These are phyloP conservation scores for Mionectes olivaceus DNA, from an alignment of 2,797 vertebrate genomes.

Conservation along the genomic window DNA sequence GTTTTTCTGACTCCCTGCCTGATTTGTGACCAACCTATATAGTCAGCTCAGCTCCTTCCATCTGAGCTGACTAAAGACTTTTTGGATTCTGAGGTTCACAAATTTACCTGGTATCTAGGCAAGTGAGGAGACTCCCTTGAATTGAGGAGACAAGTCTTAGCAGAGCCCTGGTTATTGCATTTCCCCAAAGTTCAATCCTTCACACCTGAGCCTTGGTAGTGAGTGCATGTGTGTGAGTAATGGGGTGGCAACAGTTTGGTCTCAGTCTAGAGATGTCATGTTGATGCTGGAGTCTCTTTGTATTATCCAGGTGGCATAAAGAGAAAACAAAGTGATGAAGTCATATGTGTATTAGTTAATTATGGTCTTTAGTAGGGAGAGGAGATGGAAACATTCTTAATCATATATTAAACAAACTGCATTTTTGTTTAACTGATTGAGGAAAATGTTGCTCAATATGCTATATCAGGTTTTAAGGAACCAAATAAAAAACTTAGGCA, in stretches of 20 bases:
- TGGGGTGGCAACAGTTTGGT: neutral
- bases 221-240: neutral
- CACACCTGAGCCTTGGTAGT: neutral
- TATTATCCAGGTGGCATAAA: neutral
- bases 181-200: neutral
- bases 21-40: neutral
- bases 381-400: neutral
- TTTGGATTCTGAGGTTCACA: neutral
- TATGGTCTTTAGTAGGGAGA: neutral
- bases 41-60: neutral
- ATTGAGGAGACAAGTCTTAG: neutral
- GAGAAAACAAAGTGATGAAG: neutral
- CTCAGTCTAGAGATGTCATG: neutral
- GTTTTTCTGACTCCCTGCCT: neutral
- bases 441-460: slow-evolving; percentile 6
- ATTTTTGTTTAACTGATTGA: neutral
- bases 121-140: neutral
- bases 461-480: neutral
- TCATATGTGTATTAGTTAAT: neutral
- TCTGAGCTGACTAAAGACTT: neutral
- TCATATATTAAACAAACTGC: neutral
- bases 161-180: neutral
- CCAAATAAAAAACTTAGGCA: neutral
- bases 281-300: neutral
- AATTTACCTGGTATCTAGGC: neutral